Conservation (phyloP, 2,113 vertebrate species). For the Sinocyclocheilus grahami region DNA sequence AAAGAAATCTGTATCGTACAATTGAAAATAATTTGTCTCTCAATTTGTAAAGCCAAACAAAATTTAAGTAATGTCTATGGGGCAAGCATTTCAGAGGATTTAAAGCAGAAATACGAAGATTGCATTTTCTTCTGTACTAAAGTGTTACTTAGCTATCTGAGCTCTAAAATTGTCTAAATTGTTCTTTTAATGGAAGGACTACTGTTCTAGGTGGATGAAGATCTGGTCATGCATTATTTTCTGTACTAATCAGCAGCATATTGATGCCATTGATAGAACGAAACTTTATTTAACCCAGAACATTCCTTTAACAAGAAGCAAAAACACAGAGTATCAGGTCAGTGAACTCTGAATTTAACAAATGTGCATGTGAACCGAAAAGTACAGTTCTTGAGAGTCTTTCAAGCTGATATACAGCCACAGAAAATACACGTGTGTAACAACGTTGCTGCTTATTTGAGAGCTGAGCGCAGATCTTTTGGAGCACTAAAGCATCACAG, state of each 20-base stretch:
- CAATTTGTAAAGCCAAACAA: not conserved
- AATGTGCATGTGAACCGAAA: not conserved
- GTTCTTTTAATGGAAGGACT: not conserved
- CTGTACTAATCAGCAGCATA: not conserved
- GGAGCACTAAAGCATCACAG: not conserved
- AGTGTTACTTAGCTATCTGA: not conserved
- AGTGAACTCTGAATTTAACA: slow-evolving; percentile 2
- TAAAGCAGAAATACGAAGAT: not conserved
- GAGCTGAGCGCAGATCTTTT: not conserved
- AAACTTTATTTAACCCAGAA: not conserved
- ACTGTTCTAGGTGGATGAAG: not conserved
- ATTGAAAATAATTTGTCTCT: slow-evolving; percentile 11
- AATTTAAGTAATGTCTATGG: not conserved
- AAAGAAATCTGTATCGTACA: not conserved
- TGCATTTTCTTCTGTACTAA: not conserved
- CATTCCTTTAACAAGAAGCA: not conserved
- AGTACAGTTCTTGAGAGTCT: not conserved
- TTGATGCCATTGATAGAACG: not conserved
- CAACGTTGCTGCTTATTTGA: not conserved
- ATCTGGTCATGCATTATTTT: not conserved
- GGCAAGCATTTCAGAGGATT: not conserved
- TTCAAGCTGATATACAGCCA: not conserved
- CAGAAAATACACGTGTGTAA: not conserved
- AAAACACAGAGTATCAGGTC: not conserved
- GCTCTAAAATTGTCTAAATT: not conserved